A percentile compares a stretch with the other conserved stretches of the same genome.
Evolutionary conservation across 2,113 vertebrate species (phyloP).

Genomic region (Turdus rufiventris): DNA sequence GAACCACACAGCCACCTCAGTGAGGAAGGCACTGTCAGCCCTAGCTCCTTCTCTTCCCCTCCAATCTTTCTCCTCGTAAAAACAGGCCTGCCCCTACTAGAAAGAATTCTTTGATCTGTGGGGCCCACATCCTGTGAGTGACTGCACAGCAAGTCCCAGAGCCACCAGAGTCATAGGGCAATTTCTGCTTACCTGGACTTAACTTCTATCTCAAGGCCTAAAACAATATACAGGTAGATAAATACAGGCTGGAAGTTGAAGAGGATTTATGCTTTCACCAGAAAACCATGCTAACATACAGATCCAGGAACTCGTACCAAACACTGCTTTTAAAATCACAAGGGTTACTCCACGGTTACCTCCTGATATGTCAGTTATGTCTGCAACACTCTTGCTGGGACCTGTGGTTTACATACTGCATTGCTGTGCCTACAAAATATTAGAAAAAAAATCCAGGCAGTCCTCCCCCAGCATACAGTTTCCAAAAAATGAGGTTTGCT

Average conservation of each 20-base stretch:
- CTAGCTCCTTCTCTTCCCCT: background rate
- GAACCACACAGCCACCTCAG: background rate
- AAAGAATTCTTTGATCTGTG: background rate
- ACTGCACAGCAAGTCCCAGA: background rate
- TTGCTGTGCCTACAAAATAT: background rate
- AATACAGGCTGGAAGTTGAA: background rate
- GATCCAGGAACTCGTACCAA: background rate
- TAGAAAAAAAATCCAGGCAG: background rate
- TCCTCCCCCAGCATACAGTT: background rate
- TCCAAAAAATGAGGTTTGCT: background rate
- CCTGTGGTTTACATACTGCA: background rate
- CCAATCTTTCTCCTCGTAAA: background rate
- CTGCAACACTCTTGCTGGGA: rapidly evolving
- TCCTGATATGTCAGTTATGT: background rate
- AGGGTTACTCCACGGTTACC: background rate
- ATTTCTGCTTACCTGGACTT: background rate
- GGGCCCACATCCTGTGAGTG: background rate
- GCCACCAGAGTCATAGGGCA: rapidly evolving
- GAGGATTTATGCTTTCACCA: background rate
- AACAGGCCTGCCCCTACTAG: background rate
- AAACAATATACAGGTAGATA: background rate
- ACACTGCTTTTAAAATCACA: background rate
- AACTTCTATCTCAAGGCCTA: background rate
- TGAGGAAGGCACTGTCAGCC: background rate
- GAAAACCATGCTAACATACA: background rate